Conservation (phyloP, 2,113 vertebrate species). For the Paradisaea rubra region DNA sequence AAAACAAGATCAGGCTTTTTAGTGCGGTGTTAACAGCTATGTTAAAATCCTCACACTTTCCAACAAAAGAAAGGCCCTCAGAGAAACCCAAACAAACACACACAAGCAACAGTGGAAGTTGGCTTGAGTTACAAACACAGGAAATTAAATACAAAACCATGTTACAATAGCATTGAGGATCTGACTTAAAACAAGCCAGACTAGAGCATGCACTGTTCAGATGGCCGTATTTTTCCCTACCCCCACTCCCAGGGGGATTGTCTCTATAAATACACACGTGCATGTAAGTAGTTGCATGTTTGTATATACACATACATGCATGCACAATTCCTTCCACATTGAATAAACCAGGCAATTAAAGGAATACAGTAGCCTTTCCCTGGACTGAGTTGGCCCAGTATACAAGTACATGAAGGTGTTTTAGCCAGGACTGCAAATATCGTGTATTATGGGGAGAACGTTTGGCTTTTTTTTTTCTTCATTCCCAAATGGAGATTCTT, state of each 20-base stretch:
- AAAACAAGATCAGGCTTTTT: conserved; percentile 51
- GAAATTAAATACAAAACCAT: conserved; percentile 69
- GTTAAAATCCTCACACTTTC: conserved; percentile 63
- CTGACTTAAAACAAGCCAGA: conserved; percentile 42
- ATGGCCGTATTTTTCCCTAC: neutral
- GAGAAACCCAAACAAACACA: conserved; percentile 62
- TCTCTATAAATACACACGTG: neutral
- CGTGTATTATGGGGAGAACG: neutral
- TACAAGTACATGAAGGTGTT: neutral
- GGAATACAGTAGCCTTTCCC: neutral
- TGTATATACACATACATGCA: neutral
- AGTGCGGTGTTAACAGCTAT: conserved; percentile 51
- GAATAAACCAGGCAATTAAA: neutral
- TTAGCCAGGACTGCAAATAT: neutral
- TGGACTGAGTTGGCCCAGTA: neutral
- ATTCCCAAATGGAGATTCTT: neutral
- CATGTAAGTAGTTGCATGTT: neutral
- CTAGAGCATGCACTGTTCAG: conserved; percentile 25
- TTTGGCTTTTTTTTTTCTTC: neutral
- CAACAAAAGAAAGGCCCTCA: conserved; percentile 58
- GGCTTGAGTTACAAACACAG: conserved; percentile 66
- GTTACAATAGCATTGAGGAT: conserved; percentile 54
- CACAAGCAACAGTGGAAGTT: conserved; percentile 54
- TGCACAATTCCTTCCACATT: neutral
- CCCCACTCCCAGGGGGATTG: neutral